These are phyloP conservation scores for Panurus biarmicus DNA, from an alignment of 2,113 vertebrate species.

Conservation along the genomic window DNA sequence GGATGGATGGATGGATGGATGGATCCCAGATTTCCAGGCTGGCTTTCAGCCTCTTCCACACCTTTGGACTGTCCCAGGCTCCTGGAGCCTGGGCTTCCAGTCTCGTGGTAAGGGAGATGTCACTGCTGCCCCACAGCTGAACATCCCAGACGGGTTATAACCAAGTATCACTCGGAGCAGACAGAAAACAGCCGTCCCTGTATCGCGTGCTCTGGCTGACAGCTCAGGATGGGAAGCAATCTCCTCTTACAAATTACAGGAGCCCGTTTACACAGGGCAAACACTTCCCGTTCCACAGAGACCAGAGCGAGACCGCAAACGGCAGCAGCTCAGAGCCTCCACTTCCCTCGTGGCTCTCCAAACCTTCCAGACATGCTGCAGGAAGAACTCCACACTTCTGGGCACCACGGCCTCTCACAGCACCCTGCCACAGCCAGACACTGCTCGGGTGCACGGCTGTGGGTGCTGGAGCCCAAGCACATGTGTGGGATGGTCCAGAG, in stretches of 20 bases:
- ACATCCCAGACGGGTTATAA: neutral
- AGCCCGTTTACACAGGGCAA: neutral
- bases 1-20: neutral
- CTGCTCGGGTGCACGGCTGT: accelerated
- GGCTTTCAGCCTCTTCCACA: neutral
- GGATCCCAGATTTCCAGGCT: neutral
- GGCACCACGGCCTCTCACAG: neutral
- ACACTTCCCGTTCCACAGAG: neutral
- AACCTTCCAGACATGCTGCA: neutral
- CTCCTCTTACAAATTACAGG: constrained; percentile 24
- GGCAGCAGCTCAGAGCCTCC: neutral
- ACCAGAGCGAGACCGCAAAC: neutral
- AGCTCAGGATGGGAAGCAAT: neutral
- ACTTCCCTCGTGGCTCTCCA: neutral
- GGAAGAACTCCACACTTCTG: neutral
- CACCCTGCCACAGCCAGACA: neutral
- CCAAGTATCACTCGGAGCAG: neutral
- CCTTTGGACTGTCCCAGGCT: neutral
- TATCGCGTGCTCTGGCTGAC: neutral
- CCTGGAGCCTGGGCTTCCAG: neutral
- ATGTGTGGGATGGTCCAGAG: neutral
- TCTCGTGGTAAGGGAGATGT: neutral
- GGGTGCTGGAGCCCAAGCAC: neutral
- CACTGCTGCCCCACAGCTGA: neutral
- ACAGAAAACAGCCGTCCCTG: neutral